Evolutionary conservation across 2,797 vertebrate genomes (phyloP).

Genomic region (Petrocephalus schoutedeni): DNA sequence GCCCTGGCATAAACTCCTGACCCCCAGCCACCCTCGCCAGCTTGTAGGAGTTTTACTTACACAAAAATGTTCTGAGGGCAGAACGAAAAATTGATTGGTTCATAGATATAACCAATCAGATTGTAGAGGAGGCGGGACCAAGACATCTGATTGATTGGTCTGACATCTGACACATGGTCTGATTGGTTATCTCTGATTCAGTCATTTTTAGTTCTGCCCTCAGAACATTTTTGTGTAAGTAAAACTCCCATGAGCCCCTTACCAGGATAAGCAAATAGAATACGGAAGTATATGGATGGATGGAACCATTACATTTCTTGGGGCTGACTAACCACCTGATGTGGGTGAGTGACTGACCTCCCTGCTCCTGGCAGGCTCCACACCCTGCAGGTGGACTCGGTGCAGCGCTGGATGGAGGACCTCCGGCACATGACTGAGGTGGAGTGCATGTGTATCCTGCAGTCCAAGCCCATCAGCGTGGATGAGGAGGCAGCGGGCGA

Average conservation of each 20-base stretch:
- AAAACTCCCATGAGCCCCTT: not conserved
- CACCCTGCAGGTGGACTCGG: slow-evolving; percentile 86
- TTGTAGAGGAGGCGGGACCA: too few species aligned
- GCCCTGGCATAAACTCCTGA: not conserved
- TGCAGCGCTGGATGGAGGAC: slow-evolving; percentile 96
- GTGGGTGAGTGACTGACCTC: not conserved
- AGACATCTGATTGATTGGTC: too few species aligned
- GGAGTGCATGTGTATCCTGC: slow-evolving; percentile 96
- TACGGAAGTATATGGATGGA: not conserved
- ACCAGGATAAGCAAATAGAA: not conserved
- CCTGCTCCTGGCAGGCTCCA: slow-evolving; percentile 59
- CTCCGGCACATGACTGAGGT: slow-evolving; percentile 93
- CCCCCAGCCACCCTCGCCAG: not conserved
- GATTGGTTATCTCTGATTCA: too few species aligned
- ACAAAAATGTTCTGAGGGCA: too few species aligned
- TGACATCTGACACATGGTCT: too few species aligned
- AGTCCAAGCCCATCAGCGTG: slow-evolving; percentile 87
- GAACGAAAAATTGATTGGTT: too few species aligned
- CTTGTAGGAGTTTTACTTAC: too few species aligned
- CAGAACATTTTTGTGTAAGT: too few species aligned
- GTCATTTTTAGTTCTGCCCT: too few species aligned
- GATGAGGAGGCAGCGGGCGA: slow-evolving; percentile 82
- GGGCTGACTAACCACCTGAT: not conserved
- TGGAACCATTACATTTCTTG: not conserved
- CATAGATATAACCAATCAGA: too few species aligned